Evolutionary conservation across 2,797 vertebrate species (phyloP).

Genomic region (Urosaurus nigricauda): DNA sequence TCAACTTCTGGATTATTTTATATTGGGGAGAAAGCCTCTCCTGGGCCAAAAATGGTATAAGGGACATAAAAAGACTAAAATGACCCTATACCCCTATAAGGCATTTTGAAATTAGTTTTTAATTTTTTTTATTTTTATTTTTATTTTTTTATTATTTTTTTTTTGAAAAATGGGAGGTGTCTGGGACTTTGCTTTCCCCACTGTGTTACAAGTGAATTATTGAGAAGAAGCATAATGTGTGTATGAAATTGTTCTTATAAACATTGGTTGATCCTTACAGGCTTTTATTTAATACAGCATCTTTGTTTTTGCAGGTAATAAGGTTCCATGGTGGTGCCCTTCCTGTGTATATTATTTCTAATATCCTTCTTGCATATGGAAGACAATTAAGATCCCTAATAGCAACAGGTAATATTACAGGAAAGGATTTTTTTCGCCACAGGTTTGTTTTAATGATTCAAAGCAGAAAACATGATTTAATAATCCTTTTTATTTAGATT

Average conservation of each 20-base stretch:
- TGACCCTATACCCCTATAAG: too few relatives aligned
- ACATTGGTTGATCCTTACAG: background rate
- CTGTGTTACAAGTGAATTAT: background rate
- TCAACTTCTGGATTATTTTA: too few relatives aligned
- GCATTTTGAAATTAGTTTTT: too few relatives aligned
- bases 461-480: background rate
- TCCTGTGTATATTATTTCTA: slow-evolving; percentile 89
- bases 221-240: background rate
- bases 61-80: too few relatives aligned
- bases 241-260: background rate
- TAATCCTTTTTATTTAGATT: background rate
- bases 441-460: slow-evolving; percentile 3
- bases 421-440: slow-evolving; percentile 16
- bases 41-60: too few relatives aligned
- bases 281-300: background rate
- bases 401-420: slow-evolving; percentile 76
- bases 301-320: slow-evolving; percentile 84
- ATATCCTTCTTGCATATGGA: slow-evolving; percentile 89
- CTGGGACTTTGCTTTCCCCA: background rate
- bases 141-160: too few relatives aligned
- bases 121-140: too few relatives aligned
- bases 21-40: too few relatives aligned
- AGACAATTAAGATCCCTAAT: slow-evolving; percentile 86
- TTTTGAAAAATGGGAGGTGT: background rate
- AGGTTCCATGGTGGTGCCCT: slow-evolving; percentile 89